A percentile compares a stretch with the other conserved stretches of the same genome.
Conservation (phyloP, 2,888 invertebrate genomes). For the Frankliniella intonsa region DNA sequence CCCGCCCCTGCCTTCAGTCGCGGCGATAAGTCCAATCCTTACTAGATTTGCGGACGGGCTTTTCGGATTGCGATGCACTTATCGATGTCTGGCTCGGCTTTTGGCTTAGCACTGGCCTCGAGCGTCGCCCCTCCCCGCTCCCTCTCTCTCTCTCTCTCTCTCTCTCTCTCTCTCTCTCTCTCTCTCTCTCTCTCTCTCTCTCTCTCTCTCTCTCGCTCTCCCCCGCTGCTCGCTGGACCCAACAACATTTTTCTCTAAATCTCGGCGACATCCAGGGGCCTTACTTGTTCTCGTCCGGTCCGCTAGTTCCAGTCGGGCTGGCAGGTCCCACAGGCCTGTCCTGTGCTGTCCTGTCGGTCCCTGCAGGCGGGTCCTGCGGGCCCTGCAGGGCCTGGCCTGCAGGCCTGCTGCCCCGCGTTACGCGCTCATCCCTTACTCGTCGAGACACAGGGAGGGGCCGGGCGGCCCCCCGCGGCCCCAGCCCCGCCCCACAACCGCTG, state of each 20-base stretch:
- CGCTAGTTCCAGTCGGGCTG: neutral
- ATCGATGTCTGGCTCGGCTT: neutral
- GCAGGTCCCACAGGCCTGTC: too few relatives aligned
- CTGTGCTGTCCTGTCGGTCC: neutral
- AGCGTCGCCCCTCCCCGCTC: constrained; percentile 29
- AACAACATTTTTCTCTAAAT: neutral
- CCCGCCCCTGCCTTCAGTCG: too few relatives aligned
- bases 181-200: constrained; percentile 30
- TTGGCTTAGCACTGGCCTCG: too few relatives aligned
- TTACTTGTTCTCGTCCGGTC: neutral
- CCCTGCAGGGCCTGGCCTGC: too few relatives aligned
- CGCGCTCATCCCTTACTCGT: neutral
- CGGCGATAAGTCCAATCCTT: too few relatives aligned
- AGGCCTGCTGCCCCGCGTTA: neutral
- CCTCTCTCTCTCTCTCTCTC: constrained; percentile 32
- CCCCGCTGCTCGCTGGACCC: neutral
- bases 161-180: constrained; percentile 33
- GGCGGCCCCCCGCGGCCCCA: too few relatives aligned
- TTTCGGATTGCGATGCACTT: neutral
- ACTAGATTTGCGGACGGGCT: too few relatives aligned
- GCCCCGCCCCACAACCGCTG: too few relatives aligned
- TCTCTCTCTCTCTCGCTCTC: neutral
- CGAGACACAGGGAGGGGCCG: too few relatives aligned
- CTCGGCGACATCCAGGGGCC: neutral
- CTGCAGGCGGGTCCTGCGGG: too few relatives aligned